phyloP scores from a whole-genome alignment of 23 tunicate species.

The Styela clava region DNA sequence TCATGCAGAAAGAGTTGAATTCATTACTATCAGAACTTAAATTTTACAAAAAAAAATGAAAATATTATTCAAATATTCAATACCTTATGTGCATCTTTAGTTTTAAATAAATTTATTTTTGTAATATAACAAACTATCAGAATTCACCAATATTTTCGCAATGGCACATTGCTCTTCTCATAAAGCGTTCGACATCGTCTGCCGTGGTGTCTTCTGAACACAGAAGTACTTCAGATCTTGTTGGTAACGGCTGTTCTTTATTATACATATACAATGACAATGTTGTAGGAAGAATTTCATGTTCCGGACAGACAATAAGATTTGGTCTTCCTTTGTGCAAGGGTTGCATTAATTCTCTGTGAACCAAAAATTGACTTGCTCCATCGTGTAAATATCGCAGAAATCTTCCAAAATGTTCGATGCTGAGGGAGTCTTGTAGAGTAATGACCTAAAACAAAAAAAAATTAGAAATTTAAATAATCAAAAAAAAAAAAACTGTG shows the following conservation, averaged over 20 bases:
- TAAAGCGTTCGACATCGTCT: conserved; percentile 57
- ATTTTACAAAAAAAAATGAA: no score
- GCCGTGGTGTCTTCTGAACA: conserved; percentile 51
- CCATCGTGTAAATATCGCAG: conserved; percentile 11
- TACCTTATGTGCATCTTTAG: no score
- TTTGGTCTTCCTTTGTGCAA: conserved; percentile 46
- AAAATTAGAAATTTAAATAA: background rate
- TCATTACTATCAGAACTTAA: no score
- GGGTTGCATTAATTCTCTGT: conserved; percentile 24
- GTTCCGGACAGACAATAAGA: conserved; percentile 45
- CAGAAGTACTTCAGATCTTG: conserved; percentile 61
- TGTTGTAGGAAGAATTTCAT: conserved; percentile 37
- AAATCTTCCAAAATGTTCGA: conserved; percentile 58
- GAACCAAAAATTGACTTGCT: background rate
- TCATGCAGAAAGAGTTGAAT: no score
- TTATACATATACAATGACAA: conserved; percentile 49
- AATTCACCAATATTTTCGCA: conserved; percentile 1
- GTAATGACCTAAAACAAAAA: conserved; percentile 45
- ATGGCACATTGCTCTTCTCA: conserved; percentile 52
- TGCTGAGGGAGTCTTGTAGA: conserved; percentile 62
- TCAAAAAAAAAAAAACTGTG: background rate
- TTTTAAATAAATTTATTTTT: no score
- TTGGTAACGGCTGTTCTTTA: conserved; percentile 51
- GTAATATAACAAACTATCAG: no score
- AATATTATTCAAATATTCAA: no score